phyloP scores from a whole-genome alignment of 2,888 invertebrate genomes.

The Epinotia bilunana region DNA sequence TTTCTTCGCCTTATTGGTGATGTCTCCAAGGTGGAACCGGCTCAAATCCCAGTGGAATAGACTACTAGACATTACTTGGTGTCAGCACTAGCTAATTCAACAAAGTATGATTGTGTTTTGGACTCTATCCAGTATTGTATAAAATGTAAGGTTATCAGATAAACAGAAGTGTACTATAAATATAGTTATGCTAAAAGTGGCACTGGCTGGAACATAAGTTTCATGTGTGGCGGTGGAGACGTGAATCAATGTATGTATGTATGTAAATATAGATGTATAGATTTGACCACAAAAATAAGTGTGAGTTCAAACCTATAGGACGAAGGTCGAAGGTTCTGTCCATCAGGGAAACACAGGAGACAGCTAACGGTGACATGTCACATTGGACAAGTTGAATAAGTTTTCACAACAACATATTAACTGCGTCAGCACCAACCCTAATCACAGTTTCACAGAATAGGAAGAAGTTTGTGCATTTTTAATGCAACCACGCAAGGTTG shows the following conservation, averaged over 20 bases:
- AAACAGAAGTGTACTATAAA: no score
- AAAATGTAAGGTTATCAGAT: no score
- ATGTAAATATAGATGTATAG: background rate
- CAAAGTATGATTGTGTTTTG: background rate
- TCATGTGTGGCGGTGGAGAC: no score
- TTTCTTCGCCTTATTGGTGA: background rate
- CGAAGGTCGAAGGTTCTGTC: background rate
- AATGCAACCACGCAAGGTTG: constrained; percentile 29
- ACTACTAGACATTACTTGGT: background rate
- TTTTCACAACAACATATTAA: background rate
- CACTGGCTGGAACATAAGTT: no score
- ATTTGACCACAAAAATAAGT: background rate
- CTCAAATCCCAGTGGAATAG: background rate
- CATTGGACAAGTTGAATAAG: background rate
- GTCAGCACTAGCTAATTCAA: background rate
- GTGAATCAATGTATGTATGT: no score
- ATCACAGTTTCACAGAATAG: constrained; percentile 8
- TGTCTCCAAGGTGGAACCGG: background rate
- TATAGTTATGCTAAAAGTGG: no score
- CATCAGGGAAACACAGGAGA: background rate
- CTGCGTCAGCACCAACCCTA: background rate
- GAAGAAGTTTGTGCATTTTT: constrained; percentile 35
- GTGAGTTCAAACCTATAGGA: background rate
- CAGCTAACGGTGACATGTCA: background rate
- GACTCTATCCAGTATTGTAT: background rate